These are phyloP conservation scores for Butorides virescens DNA, from an alignment of 2,113 vertebrate species.

Conservation along the genomic window DNA sequence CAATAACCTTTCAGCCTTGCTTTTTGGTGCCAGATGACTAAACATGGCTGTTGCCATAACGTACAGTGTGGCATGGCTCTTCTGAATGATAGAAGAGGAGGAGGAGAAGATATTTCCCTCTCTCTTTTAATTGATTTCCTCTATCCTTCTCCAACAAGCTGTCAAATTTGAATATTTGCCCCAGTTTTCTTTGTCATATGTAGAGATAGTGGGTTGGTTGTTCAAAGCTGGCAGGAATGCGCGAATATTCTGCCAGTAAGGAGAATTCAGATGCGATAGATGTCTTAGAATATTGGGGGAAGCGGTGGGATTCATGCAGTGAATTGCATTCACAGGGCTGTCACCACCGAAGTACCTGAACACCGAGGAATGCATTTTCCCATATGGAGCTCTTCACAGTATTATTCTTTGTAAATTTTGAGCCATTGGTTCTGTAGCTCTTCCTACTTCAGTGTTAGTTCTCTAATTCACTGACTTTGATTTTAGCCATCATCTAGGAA, in stretches of 20 bases:
- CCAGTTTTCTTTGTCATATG: constrained; percentile 46
- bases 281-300: not conserved
- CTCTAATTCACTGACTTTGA: not conserved
- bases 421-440: not conserved
- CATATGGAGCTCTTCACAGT: not conserved
- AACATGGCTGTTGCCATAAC: not conserved
- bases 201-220: constrained; percentile 34
- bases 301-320: not conserved
- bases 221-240: constrained; percentile 33
- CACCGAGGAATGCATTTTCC: not conserved
- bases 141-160: constrained; percentile 24
- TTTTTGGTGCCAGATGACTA: not conserved
- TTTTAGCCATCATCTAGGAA: not conserved
- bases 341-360: not conserved
- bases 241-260: constrained; percentile 1
- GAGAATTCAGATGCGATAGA: not conserved
- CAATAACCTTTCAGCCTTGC: not conserved
- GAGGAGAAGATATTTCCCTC: not conserved
- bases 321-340: not conserved
- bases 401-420: not conserved
- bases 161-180: constrained; percentile 51
- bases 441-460: not conserved
- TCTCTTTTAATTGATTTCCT: constrained; percentile 44
- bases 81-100: not conserved
- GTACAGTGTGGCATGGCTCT: not conserved